Conservation (phyloP, 2,113 vertebrate genomes). For the Tupaia tana region DNA sequence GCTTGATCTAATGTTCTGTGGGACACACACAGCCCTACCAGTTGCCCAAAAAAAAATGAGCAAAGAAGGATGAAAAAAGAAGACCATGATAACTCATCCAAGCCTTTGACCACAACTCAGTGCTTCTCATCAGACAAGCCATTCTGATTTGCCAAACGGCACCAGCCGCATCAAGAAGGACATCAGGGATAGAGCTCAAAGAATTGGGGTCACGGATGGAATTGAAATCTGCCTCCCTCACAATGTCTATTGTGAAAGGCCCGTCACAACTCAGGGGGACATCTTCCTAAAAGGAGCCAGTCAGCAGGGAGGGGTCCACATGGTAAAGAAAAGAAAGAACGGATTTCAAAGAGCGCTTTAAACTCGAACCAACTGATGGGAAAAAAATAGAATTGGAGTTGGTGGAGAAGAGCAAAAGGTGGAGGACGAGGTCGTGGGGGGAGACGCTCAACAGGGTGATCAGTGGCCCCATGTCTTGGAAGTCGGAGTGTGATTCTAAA, state of each 20-base stretch:
- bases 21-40: slow-evolving; percentile 12
- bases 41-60: slow-evolving; percentile 48
- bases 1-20: slow-evolving; percentile 48
- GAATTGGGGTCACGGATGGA: slow-evolving; percentile 63
- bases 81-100: background rate
- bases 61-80: background rate
- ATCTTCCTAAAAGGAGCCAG: slow-evolving; percentile 39
- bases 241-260: slow-evolving; percentile 62
- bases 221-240: slow-evolving; percentile 55
- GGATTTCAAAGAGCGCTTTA: slow-evolving; percentile 77
- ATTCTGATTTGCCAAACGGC: slow-evolving; percentile 45
- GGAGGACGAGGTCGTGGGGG: slow-evolving; percentile 47
- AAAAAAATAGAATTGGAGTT: slow-evolving; percentile 60
- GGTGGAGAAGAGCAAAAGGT: slow-evolving; percentile 67
- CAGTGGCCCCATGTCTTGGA: slow-evolving; percentile 43
- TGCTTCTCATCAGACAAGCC: slow-evolving; percentile 33
- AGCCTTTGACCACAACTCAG: slow-evolving; percentile 58
- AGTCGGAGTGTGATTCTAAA: slow-evolving; percentile 68
- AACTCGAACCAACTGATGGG: slow-evolving; percentile 53
- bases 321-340: slow-evolving; percentile 65
- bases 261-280: slow-evolving; percentile 3
- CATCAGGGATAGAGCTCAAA: slow-evolving; percentile 32
- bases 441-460: slow-evolving; percentile 20
- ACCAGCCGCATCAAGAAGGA: background rate
- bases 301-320: slow-evolving; percentile 41